A percentile compares a stretch with the other conserved stretches of the same genome.
These are phyloP conservation scores for Tholera decimalis DNA, from an alignment of 2,888 invertebrate genomes.

Conservation along the genomic window DNA sequence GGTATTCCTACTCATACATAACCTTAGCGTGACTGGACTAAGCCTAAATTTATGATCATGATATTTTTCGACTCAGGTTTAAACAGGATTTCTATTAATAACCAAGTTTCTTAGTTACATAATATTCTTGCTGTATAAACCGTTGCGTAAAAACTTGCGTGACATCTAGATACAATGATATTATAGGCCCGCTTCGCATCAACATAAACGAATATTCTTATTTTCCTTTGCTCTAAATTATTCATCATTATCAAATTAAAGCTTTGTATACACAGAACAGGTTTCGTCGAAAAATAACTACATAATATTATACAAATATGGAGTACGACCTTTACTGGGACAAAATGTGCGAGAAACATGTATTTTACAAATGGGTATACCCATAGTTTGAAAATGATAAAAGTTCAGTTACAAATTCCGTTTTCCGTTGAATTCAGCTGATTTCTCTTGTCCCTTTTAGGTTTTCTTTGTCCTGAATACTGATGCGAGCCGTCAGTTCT, in stretches of 20 bases:
- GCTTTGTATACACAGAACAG: neutral
- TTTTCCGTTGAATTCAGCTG: constrained; percentile 19
- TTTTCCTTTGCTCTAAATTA: constrained; percentile 1
- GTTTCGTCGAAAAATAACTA: neutral
- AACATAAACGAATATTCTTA: no score
- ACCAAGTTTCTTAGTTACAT: constrained; percentile 23
- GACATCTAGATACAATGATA: neutral
- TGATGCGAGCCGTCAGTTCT: constrained; percentile 42
- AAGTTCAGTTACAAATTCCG: constrained; percentile 4
- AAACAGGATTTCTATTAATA: constrained; percentile 25
- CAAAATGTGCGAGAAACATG: neutral
- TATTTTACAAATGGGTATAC: constrained; percentile 3
- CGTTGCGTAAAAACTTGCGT: constrained; percentile 21
- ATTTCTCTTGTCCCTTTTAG: constrained; percentile 25
- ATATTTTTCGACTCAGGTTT: constrained; percentile 13
- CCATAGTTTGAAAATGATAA: constrained; percentile 1
- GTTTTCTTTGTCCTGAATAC: constrained; percentile 33
- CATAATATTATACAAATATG: constrained; percentile 6
- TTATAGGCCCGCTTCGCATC: neutral
- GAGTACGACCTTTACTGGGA: neutral
- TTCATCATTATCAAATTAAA: neutral
- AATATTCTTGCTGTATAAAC: constrained; percentile 1
- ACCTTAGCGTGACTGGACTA: constrained; percentile 46
- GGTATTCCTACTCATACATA: constrained; percentile 5
- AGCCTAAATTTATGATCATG: constrained; percentile 37